Conservation (phyloP, 1,140 invertebrate species). For the Trichonephila clavata region DNA sequence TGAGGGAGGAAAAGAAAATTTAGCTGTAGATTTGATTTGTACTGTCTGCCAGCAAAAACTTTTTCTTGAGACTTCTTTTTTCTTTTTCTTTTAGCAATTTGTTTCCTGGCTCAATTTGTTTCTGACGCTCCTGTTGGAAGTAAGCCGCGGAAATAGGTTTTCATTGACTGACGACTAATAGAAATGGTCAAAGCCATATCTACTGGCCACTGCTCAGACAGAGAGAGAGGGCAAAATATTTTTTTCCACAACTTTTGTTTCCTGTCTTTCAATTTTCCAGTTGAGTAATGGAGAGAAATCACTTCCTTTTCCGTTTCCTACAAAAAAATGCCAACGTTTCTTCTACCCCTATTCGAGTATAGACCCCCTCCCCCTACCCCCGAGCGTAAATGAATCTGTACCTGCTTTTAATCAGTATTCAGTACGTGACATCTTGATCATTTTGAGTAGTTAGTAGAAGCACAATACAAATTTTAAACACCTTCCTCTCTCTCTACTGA, state of each 20-base stretch:
- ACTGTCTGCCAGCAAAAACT: neutral
- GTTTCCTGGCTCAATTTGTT: conserved; percentile 50
- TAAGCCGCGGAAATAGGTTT: conserved; percentile 54
- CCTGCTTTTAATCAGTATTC: too few species aligned
- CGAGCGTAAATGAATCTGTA: too few species aligned
- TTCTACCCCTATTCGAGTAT: neutral
- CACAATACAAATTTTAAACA: too few species aligned
- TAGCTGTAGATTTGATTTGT: conserved; percentile 63
- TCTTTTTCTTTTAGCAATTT: neutral
- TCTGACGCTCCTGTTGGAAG: conserved; percentile 13
- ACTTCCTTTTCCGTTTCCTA: neutral
- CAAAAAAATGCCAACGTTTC: neutral
- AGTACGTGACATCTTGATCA: too few species aligned
- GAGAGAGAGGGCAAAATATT: neutral
- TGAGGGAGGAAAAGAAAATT: conserved; percentile 30
- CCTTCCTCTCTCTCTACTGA: too few species aligned
- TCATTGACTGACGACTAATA: conserved; percentile 22
- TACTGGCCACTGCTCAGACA: neutral
- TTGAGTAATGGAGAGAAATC: neutral
- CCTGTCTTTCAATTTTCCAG: neutral
- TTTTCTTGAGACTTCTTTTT: neutral
- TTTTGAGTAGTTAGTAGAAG: too few species aligned
- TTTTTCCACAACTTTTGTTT: neutral
- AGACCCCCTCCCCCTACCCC: too few species aligned
- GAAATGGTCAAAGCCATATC: conserved; percentile 5